These are phyloP conservation scores for Helicolenus hilgendorfi DNA, from an alignment of 2,797 vertebrate genomes.

Conservation along the genomic window DNA sequence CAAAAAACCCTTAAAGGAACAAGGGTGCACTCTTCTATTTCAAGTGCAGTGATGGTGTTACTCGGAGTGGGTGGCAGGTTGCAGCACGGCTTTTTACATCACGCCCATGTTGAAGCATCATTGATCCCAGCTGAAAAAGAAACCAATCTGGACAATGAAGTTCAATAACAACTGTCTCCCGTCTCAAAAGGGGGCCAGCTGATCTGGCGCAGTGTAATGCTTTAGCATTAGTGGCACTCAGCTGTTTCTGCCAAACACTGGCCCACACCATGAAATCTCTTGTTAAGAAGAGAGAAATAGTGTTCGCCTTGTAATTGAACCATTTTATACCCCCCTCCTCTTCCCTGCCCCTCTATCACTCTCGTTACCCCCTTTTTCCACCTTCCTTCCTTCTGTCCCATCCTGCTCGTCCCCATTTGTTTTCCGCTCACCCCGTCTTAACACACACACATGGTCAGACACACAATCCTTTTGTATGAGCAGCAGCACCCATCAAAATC, in stretches of 20 bases:
- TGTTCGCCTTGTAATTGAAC: slow-evolving; percentile 99
- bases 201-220: slow-evolving; percentile 95
- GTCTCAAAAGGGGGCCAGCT: slow-evolving; percentile 93
- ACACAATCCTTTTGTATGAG: slow-evolving; percentile 93
- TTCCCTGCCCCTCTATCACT: slow-evolving; percentile 75
- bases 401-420: slow-evolving; percentile 91
- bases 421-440: slow-evolving; percentile 60
- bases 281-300: slow-evolving; percentile 99
- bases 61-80: slow-evolving; percentile 90
- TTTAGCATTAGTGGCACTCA: slow-evolving; percentile 97
- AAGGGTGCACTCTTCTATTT: slow-evolving; percentile 11
- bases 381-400: slow-evolving; percentile 78
- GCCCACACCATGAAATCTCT: slow-evolving; percentile 99
- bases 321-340: slow-evolving; percentile 94
- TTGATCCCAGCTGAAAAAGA: slow-evolving; percentile 99
- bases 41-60: slow-evolving; percentile 1
- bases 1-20: slow-evolving; percentile 14
- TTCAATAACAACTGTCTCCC: slow-evolving; percentile 97
- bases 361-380: slow-evolving; percentile 75
- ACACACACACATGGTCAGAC: slow-evolving; percentile 29
- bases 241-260: slow-evolving; percentile 97
- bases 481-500: slow-evolving; percentile 96
- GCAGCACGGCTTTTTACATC: slow-evolving; percentile 93
- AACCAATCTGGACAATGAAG: slow-evolving; percentile 97
- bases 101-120: slow-evolving; percentile 95